Conservation (phyloP, 2,888 invertebrate genomes). For the Lepidochrysops patricia region DNA sequence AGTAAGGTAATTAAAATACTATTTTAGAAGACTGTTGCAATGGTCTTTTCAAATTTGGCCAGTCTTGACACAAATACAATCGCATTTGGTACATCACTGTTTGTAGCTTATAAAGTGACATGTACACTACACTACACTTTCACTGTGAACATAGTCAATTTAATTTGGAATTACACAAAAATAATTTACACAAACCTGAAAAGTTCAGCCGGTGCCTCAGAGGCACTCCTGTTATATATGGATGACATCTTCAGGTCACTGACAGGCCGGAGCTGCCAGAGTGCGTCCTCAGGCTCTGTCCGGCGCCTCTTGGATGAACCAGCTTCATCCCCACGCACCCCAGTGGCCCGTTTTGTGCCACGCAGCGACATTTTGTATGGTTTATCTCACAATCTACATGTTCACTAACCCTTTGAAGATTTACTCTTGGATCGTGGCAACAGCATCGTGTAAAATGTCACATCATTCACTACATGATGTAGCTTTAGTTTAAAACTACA, state of each 20-base stretch:
- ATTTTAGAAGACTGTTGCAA: not conserved
- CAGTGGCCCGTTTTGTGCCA: conserved; percentile 65
- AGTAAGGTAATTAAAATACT: not conserved
- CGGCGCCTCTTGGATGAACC: conserved; percentile 63
- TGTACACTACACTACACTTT: not conserved
- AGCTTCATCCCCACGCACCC: conserved; percentile 58
- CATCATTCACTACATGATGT: conserved; percentile 63
- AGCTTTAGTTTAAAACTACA: conserved; percentile 49
- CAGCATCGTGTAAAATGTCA: conserved; percentile 68
- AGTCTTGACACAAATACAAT: not conserved
- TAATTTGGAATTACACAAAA: conserved; percentile 18
- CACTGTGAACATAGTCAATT: conserved; percentile 7
- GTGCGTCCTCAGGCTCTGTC: conserved; percentile 61
- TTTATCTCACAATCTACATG: conserved; percentile 64
- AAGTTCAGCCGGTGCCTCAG: conserved; percentile 89
- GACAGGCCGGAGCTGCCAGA: conserved; percentile 88
- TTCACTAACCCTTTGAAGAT: conserved; percentile 58
- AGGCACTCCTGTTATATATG: conserved; percentile 88
- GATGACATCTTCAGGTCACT: conserved; percentile 91
- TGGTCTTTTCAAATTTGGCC: not conserved
- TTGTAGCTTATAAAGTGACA: not conserved
- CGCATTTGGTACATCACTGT: not conserved
- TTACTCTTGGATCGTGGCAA: conserved; percentile 68
- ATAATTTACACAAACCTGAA: conserved; percentile 73
- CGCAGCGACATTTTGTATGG: conserved; percentile 60